Percentiles rank a stretch among this genome's conserved stretches.
phyloP scores from a whole-genome alignment of 2,113 vertebrate genomes.

The Monarcha castaneiventris region DNA sequence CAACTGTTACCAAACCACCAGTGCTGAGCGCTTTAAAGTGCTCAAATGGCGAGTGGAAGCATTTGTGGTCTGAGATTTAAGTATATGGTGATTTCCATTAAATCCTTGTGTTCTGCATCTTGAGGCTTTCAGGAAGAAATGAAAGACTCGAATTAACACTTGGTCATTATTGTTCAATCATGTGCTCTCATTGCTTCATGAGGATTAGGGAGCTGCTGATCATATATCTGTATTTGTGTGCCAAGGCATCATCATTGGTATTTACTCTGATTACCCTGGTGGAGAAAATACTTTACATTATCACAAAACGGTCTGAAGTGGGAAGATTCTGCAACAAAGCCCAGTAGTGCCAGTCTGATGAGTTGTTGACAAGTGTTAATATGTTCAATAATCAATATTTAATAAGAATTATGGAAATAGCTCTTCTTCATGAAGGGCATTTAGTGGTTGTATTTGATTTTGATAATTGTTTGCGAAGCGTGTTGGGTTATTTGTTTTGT shows the following conservation, averaged over 20 bases:
- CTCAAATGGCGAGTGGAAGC: neutral
- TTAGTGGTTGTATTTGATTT: neutral
- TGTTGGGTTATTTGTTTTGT: neutral
- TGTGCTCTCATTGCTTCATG: neutral
- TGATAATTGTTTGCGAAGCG: neutral
- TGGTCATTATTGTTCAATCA: neutral
- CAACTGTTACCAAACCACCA: neutral
- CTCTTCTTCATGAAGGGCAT: neutral
- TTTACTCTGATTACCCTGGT: constrained; percentile 7
- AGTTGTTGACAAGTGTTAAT: neutral
- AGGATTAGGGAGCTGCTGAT: neutral
- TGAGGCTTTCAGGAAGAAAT: neutral
- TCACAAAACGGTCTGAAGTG: neutral
- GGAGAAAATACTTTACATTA: neutral
- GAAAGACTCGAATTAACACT: neutral
- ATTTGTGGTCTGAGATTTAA: neutral
- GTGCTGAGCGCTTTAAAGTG: neutral
- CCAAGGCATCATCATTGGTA: neutral
- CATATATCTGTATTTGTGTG: neutral
- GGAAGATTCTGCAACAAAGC: neutral
- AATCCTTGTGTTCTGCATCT: neutral
- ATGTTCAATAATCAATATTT: constrained; percentile 38
- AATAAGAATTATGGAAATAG: neutral
- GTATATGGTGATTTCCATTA: neutral
- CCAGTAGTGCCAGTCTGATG: neutral